phyloP scores from a whole-genome alignment of 2,797 vertebrate species.

The Pogoniulus pusillus region DNA sequence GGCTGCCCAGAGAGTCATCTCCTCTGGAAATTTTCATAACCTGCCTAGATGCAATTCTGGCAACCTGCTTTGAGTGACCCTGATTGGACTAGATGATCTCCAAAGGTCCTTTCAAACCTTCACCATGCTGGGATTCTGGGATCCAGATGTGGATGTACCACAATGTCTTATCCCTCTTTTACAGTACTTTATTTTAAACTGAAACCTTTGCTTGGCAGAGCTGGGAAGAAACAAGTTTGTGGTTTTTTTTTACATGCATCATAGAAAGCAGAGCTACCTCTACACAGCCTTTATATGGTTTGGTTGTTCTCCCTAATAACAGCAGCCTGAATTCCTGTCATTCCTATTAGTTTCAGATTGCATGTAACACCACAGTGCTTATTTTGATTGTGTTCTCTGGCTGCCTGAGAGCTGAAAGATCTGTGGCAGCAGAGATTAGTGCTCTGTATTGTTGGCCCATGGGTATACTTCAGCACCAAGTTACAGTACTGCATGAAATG shows the following conservation, averaged over 20 bases:
- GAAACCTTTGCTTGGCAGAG: neutral
- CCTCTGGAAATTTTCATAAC: too few species aligned
- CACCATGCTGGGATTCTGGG: too few species aligned
- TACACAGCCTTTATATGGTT: neutral
- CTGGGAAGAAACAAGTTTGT: neutral
- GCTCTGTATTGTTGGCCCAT: fast-evolving
- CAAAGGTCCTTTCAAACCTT: too few species aligned
- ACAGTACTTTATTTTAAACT: neutral
- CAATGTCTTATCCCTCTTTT: neutral
- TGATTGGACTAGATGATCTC: too few species aligned
- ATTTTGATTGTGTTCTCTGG: neutral
- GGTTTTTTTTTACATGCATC: neutral
- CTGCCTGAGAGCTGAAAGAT: neutral
- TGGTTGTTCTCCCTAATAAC: neutral
- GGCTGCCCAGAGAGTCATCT: too few species aligned
- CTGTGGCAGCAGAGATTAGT: neutral
- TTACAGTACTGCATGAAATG: neutral
- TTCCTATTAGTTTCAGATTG: neutral
- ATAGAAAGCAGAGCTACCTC: neutral
- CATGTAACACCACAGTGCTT: neutral
- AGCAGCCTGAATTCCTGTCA: neutral
- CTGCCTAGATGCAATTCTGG: too few species aligned
- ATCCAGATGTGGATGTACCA: neutral
- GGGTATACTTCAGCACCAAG: neutral
- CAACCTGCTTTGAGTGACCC: too few species aligned